Conservation (phyloP, 2,797 vertebrate genomes). For the Esox lucius region DNA sequence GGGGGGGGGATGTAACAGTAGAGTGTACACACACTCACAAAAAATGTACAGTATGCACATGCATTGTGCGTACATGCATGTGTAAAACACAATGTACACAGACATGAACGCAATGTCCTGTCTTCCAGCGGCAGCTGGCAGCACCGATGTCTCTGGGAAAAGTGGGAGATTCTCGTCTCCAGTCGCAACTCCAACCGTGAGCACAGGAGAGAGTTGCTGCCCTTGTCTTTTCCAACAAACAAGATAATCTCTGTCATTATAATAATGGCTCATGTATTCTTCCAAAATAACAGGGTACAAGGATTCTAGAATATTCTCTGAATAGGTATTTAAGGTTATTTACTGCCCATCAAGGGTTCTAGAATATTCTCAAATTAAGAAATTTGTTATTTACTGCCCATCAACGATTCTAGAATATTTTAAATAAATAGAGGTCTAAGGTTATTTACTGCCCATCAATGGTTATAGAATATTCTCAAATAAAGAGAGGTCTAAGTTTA, state of each 20-base stretch:
- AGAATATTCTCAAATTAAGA: neutral
- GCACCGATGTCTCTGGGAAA: conserved; percentile 72
- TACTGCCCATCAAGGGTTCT: neutral
- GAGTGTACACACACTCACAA: conserved; percentile 48
- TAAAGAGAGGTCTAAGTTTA: neutral
- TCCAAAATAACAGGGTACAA: neutral
- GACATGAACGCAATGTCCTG: conserved; percentile 47
- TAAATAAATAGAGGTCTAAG: no score
- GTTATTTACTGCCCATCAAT: neutral
- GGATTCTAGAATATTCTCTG: neutral
- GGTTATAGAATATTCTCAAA: no score
- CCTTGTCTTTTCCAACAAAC: conserved; percentile 65
- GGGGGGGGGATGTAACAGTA: conserved; percentile 38
- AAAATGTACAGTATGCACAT: conserved; percentile 28
- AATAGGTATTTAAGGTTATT: neutral
- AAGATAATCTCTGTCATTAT: conserved; percentile 42
- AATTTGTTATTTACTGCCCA: neutral
- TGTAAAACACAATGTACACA: conserved; percentile 26
- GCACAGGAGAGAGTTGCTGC: conserved; percentile 58
- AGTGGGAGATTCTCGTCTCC: conserved; percentile 70
- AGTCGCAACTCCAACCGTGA: conserved; percentile 58
- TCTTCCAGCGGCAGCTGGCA: conserved; percentile 71
- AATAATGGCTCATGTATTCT: neutral
- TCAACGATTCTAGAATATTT: neutral
- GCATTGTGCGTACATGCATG: neutral